Evolutionary conservation across 2,888 invertebrate genomes (phyloP).

Genomic region (Trissoscelio sp.): DNA sequence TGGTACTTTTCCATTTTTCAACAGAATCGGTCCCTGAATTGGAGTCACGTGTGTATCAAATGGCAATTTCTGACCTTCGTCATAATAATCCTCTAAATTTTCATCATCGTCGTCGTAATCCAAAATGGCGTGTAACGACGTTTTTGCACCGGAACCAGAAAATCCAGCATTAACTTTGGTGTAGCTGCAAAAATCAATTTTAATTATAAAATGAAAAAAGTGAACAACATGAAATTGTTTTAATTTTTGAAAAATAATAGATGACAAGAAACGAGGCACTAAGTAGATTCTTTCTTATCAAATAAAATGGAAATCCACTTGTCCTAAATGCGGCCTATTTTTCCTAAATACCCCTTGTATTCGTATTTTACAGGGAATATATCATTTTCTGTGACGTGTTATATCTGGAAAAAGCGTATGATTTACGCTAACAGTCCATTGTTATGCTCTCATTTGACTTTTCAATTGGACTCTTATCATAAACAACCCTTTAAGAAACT

Average conservation of each 20-base stretch:
- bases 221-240: not conserved
- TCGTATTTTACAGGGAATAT: not conserved
- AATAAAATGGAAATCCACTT: not conserved
- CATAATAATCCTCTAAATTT: constrained; percentile 87
- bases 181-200: constrained; percentile 73
- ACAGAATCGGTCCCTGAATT: constrained; percentile 93
- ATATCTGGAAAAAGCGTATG: not conserved
- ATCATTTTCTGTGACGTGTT: not conserved
- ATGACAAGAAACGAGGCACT: not conserved
- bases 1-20: constrained; percentile 93
- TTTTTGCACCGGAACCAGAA: constrained; percentile 83
- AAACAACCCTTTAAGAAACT: constrained; percentile 27
- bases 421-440: constrained; percentile 15
- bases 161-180: constrained; percentile 80
- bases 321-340: not conserved
- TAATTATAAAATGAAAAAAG: too few species aligned
- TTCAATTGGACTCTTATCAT: constrained; percentile 32
- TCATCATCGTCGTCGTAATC: constrained; percentile 86
- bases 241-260: not conserved
- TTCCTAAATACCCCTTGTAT: not conserved
- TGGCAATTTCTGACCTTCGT: constrained; percentile 82
- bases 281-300: not conserved
- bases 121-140: constrained; percentile 89
- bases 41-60: constrained; percentile 89
- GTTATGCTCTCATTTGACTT: constrained; percentile 22